phyloP scores from a whole-genome alignment of 2,888 invertebrate species.

The Chirona hameri region DNA sequence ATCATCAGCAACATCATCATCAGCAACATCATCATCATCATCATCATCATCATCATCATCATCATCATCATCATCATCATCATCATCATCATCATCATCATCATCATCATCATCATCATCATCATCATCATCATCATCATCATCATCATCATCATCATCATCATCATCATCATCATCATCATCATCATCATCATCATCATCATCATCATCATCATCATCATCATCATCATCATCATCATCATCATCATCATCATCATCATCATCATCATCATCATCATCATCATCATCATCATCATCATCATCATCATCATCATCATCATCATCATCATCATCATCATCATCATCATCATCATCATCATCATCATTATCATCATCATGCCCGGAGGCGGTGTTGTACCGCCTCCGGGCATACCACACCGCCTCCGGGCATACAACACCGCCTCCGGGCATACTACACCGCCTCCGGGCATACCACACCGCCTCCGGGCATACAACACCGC shows the following conservation, averaged over 20 bases:
- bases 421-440: no score
- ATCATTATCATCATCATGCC: no score
- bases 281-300: slow-evolving; percentile 22
- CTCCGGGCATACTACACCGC: no score
- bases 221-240: slow-evolving; percentile 22
- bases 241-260: slow-evolving; percentile 22
- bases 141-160: slow-evolving; percentile 11
- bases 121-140: slow-evolving; percentile 22
- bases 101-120: slow-evolving; percentile 22
- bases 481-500: no score
- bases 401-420: no score
- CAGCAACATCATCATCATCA: no score
- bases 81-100: slow-evolving; percentile 22
- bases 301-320: slow-evolving; percentile 22
- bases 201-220: slow-evolving; percentile 22
- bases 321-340: slow-evolving; percentile 22
- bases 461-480: no score
- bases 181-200: slow-evolving; percentile 22
- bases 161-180: not conserved
- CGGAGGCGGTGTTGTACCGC: no score
- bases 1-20: no score
- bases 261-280: slow-evolving; percentile 22
- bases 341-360: slow-evolving; percentile 22
- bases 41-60: no score
- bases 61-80: slow-evolving; percentile 22